Percentiles rank a stretch among this genome's conserved stretches.
phyloP scores from a whole-genome alignment of 2,113 vertebrate species.

The Proterorhinus semilunaris region DNA sequence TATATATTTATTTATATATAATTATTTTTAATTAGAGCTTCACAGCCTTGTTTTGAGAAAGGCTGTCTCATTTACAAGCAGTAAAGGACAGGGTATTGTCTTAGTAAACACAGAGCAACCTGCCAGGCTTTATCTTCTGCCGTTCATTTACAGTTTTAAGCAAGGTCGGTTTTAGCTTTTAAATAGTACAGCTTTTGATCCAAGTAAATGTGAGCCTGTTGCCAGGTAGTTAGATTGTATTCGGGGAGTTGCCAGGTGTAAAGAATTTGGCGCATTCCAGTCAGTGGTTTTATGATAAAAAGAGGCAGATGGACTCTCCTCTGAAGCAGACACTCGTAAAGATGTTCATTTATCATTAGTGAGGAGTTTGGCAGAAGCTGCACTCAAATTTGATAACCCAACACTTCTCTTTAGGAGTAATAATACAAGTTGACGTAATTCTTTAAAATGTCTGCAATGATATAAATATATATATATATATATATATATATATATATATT shows the following conservation, averaged over 20 bases:
- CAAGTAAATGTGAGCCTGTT: slow-evolving; percentile 1
- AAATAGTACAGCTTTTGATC: neutral
- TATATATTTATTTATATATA: too few species aligned
- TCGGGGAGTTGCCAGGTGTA: slow-evolving; percentile 2
- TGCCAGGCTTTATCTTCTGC: neutral
- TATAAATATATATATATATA: neutral
- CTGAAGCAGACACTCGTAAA: neutral
- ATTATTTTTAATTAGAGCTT: too few species aligned
- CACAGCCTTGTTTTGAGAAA: neutral
- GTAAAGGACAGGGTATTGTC: neutral
- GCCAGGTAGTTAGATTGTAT: neutral
- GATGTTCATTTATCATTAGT: slow-evolving; percentile 3
- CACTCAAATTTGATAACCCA: slow-evolving; percentile 8
- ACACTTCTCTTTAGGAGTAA: neutral
- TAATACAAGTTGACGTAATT: neutral
- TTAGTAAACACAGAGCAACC: neutral
- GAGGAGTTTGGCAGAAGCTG: neutral
- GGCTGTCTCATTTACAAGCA: neutral
- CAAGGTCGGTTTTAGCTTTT: neutral
- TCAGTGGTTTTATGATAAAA: slow-evolving; percentile 6
- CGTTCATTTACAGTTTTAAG: neutral
- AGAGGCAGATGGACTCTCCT: slow-evolving; percentile 1
- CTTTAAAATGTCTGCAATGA: slow-evolving; percentile 7
- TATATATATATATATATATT: too few species aligned
- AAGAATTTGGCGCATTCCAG: slow-evolving; percentile 10